Percentiles rank a stretch among this genome's conserved stretches.
Conservation (phyloP, 37 sponge, comb jelly and placozoan species). For the Hormiphora californensis region DNA sequence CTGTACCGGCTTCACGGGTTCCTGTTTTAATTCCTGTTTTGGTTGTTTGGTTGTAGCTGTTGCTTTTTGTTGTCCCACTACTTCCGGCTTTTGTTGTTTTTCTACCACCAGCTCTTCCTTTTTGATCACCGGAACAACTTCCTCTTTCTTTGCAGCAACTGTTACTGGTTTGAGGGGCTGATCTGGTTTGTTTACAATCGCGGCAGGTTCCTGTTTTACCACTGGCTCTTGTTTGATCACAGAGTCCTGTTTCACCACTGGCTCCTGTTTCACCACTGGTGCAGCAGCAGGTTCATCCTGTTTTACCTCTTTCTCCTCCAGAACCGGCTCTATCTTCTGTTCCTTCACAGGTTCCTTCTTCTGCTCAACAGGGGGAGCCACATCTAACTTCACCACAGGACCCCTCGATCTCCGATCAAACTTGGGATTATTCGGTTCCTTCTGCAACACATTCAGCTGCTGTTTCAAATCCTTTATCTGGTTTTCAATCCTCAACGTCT, state of each 20-base stretch:
- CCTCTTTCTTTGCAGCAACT: too few relatives aligned
- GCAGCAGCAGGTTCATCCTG: too few relatives aligned
- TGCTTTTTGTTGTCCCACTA: background rate
- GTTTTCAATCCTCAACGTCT: constrained; percentile 26
- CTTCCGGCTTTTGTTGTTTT: too few relatives aligned
- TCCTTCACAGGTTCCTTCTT: background rate
- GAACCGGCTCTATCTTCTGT: background rate
- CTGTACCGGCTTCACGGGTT: background rate
- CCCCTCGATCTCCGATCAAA: background rate
- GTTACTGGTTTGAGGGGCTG: too few relatives aligned
- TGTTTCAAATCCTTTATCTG: constrained; percentile 33
- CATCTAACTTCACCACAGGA: background rate
- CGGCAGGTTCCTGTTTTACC: background rate
- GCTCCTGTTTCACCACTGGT: background rate
- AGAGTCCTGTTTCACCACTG: background rate
- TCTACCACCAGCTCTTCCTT: too few relatives aligned
- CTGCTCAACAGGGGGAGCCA: background rate
- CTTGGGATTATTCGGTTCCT: too few relatives aligned
- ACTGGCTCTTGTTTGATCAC: background rate
- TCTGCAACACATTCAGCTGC: constrained; percentile 37
- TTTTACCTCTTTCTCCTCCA: background rate
- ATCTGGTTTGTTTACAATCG: too few relatives aligned
- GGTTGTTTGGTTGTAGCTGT: background rate
- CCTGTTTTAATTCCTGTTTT: background rate
- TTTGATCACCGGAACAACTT: too few relatives aligned